phyloP scores from a whole-genome alignment of 2,797 vertebrate species.

The Rhinella marina region DNA sequence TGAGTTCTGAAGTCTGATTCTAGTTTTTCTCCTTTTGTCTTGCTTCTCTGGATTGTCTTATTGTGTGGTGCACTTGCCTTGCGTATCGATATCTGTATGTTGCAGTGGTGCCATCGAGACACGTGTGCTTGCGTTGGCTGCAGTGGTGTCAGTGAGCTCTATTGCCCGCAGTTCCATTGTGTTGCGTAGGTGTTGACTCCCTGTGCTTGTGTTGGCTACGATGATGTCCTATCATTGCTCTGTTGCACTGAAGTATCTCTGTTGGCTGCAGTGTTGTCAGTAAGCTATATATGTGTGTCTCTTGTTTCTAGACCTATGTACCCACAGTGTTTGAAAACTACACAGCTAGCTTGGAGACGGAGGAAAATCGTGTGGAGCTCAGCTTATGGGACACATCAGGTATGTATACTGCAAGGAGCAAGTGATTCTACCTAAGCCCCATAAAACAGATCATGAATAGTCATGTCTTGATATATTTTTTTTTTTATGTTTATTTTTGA shows the following conservation, averaged over 20 bases:
- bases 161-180: slow-evolving; percentile 47
- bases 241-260: slow-evolving; percentile 71
- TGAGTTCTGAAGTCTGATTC: slow-evolving; percentile 44
- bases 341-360: slow-evolving; percentile 89
- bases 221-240: slow-evolving; percentile 46
- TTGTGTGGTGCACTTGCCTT: slow-evolving; percentile 55
- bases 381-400: slow-evolving; percentile 97
- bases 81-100: slow-evolving; percentile 53
- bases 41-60: slow-evolving; percentile 45
- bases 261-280: slow-evolving; percentile 67
- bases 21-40: slow-evolving; percentile 58
- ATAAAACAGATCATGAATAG: no score
- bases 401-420: slow-evolving; percentile 68
- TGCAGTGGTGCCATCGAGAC: slow-evolving; percentile 55
- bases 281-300: slow-evolving; percentile 59
- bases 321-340: slow-evolving; percentile 98
- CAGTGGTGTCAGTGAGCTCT: slow-evolving; percentile 41
- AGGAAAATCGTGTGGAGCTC: slow-evolving; percentile 92
- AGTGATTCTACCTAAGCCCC: background rate
- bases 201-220: slow-evolving; percentile 47
- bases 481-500: no score
- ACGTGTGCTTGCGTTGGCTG: slow-evolving; percentile 58
- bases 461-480: no score
- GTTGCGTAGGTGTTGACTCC: slow-evolving; percentile 49
- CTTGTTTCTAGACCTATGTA: slow-evolving; percentile 84